These are phyloP conservation scores for Orthochromis malagaraziensis DNA, from an alignment of 2,113 vertebrate genomes.

Conservation along the genomic window DNA sequence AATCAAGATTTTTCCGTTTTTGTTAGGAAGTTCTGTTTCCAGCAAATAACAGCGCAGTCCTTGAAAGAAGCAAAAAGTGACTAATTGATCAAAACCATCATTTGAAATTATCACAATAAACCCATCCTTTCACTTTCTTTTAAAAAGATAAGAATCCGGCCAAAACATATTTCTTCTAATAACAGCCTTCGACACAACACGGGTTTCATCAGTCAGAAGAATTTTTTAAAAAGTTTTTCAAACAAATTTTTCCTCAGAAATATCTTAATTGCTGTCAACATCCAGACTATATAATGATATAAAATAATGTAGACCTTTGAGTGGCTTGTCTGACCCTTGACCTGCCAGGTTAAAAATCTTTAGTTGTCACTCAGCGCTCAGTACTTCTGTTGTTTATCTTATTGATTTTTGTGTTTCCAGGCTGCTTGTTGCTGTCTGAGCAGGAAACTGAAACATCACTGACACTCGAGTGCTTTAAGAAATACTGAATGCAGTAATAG, in stretches of 20 bases:
- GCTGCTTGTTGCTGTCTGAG: neutral
- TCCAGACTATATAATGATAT: neutral
- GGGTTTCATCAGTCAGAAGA: neutral
- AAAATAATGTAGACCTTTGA: neutral
- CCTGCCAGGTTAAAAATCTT: neutral
- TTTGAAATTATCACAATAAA: constrained; percentile 14
- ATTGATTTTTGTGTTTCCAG: neutral
- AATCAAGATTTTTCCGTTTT: neutral
- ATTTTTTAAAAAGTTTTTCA: neutral
- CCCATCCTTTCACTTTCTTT: neutral
- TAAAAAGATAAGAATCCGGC: neutral
- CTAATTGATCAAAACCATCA: neutral
- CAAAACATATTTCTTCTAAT: constrained; percentile 1
- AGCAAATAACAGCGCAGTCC: neutral
- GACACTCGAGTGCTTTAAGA: neutral
- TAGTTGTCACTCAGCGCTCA: neutral
- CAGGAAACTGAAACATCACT: neutral
- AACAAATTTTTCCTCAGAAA: neutral
- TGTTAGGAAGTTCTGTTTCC: neutral
- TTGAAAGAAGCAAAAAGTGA: neutral
- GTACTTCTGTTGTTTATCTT: neutral
- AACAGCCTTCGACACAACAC: neutral
- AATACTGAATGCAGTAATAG: neutral
- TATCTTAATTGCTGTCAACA: neutral
- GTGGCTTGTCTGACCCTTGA: neutral